Conservation (phyloP, 2,113 vertebrate genomes). For the Ursus arctos region DNA sequence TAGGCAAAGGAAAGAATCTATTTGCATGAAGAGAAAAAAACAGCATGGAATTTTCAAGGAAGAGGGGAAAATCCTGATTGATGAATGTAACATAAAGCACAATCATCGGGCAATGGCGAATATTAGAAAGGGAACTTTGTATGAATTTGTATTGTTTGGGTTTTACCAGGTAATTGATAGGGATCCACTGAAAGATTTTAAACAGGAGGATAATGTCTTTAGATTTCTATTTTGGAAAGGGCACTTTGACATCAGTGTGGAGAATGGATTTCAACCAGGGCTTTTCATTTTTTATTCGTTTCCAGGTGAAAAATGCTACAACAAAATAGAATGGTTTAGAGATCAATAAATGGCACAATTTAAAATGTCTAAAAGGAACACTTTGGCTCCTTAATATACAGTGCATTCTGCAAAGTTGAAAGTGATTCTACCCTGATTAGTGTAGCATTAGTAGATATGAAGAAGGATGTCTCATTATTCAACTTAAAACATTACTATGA, state of each 20-base stretch:
- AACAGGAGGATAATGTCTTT: not conserved
- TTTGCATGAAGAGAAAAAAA: not conserved
- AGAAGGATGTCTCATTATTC: not conserved
- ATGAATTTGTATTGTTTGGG: not conserved
- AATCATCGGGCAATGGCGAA: not conserved
- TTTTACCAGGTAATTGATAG: not conserved
- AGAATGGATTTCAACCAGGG: conserved; percentile 36
- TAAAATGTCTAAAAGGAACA: not conserved
- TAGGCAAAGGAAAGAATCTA: not conserved
- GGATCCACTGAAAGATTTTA: not conserved
- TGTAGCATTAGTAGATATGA: not conserved
- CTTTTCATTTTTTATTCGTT: conserved; percentile 66
- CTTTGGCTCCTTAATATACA: not conserved
- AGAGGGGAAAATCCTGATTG: not conserved
- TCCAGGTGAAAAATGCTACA: conserved; percentile 53
- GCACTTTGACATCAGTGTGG: not conserved
- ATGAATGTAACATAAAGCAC: not conserved
- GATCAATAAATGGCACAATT: not conserved
- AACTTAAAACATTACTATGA: not conserved
- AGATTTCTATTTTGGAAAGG: not conserved
- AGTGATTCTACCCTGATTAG: not conserved
- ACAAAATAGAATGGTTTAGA: not conserved
- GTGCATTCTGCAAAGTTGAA: not conserved
- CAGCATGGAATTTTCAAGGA: not conserved
- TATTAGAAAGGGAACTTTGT: no score